Percentiles rank a stretch among this genome's conserved stretches.
Conservation (phyloP, 2,113 vertebrate genomes). For the Progne subis region DNA sequence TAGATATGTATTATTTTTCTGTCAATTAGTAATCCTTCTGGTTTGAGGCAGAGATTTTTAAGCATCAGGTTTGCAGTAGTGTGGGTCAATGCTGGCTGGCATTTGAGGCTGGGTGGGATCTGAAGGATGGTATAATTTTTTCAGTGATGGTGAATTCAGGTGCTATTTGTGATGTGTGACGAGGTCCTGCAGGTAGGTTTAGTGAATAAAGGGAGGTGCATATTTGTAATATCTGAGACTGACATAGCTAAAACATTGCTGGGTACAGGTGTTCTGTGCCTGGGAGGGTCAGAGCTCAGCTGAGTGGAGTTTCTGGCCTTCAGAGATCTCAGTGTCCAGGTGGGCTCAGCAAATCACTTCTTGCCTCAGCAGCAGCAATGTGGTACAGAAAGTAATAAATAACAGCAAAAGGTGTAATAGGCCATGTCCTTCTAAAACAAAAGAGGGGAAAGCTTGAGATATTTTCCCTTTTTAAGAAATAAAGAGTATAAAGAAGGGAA, state of each 20-base stretch:
- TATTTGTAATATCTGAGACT: neutral
- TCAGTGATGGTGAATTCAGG: neutral
- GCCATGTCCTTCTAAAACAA: neutral
- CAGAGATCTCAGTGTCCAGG: neutral
- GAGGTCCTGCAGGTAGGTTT: neutral
- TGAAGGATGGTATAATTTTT: neutral
- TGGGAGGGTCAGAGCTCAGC: neutral
- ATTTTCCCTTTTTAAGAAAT: neutral
- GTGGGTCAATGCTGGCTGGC: neutral
- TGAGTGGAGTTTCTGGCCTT: neutral
- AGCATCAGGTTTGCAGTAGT: neutral
- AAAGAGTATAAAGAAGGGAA: neutral
- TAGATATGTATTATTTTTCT: neutral
- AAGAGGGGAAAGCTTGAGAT: neutral
- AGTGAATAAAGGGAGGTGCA: neutral
- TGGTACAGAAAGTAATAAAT: neutral
- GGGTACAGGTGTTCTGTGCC: neutral
- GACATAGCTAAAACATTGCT: neutral
- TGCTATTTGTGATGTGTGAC: neutral
- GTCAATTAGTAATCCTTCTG: neutral
- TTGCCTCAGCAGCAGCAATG: slow-evolving; percentile 13
- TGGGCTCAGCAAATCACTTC: neutral
- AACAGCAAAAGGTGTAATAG: neutral
- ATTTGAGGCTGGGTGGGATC: neutral
- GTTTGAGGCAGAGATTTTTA: neutral